A percentile compares a stretch with the other conserved stretches of the same genome.
These are phyloP conservation scores for Erebia epiphron DNA, from an alignment of 2,888 invertebrate genomes.

Conservation along the genomic window DNA sequence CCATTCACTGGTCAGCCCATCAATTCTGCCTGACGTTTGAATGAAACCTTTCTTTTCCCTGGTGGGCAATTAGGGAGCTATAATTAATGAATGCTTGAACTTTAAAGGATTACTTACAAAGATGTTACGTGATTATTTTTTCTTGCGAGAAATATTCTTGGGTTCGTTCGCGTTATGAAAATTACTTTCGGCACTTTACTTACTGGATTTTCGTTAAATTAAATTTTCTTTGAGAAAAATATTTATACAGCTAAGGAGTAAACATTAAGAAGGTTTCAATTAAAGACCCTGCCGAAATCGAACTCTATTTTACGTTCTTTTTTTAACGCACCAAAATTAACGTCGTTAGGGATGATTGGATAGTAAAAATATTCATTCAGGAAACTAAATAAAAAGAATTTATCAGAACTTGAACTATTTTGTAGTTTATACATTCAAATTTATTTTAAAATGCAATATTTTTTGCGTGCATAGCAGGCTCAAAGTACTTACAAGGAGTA, in stretches of 20 bases:
- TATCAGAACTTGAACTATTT: background rate
- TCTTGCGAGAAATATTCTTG: conserved; percentile 23
- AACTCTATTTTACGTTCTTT: background rate
- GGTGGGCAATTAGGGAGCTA: conserved; percentile 68
- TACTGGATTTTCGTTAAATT: conserved; percentile 3
- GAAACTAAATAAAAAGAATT: background rate
- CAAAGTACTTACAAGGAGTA: background rate
- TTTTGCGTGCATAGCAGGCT: background rate
- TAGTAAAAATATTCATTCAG: background rate
- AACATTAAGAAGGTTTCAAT: conserved; percentile 6
- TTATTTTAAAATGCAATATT: background rate
- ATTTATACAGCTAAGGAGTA: background rate
- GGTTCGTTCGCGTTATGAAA: conserved; percentile 6
- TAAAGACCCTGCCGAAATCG: background rate
- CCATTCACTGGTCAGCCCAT: conserved; percentile 79
- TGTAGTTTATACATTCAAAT: background rate
- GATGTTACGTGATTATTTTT: conserved; percentile 20
- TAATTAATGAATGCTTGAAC: conserved; percentile 64
- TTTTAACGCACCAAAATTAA: background rate
- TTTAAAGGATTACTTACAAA: conserved; percentile 25
- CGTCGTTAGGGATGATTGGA: background rate
- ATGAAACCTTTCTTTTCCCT: conserved; percentile 75
- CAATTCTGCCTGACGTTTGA: conserved; percentile 80
- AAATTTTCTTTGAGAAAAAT: conserved; percentile 4
- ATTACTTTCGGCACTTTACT: conserved; percentile 1